Evolutionary conservation across 2,797 vertebrate genomes (phyloP).

Genomic region (Neosilurus mollespiculum): DNA sequence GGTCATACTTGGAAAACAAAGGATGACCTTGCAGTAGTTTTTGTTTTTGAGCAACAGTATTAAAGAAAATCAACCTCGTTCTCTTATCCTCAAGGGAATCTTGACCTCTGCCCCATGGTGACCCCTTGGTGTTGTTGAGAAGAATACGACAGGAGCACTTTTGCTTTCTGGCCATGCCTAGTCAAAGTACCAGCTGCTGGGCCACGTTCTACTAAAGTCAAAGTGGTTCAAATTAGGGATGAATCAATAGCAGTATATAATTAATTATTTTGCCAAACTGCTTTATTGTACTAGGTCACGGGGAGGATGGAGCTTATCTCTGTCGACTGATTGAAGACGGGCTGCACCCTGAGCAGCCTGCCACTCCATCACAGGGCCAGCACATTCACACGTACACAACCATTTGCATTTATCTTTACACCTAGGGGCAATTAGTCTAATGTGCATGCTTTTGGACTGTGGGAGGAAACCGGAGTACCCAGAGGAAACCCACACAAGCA

Average conservation of each 20-base stretch:
- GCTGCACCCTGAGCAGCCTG: too few relatives aligned
- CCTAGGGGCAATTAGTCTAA: too few relatives aligned
- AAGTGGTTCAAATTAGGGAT: background rate
- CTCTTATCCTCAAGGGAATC: conserved; percentile 22
- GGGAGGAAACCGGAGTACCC: too few relatives aligned
- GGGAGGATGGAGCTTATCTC: too few relatives aligned
- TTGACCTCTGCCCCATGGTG: background rate
- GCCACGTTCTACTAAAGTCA: background rate
- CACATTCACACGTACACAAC: too few relatives aligned
- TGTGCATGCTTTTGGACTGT: too few relatives aligned
- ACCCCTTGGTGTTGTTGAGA: background rate
- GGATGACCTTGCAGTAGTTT: conserved; percentile 53
- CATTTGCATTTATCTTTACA: too few relatives aligned
- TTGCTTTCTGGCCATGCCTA: background rate
- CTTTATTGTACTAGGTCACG: too few relatives aligned
- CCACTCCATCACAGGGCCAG: too few relatives aligned
- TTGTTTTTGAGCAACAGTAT: background rate
- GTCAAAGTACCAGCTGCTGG: background rate
- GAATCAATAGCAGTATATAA: background rate
- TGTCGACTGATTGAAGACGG: too few relatives aligned
- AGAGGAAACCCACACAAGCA: too few relatives aligned
- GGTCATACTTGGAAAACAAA: conserved; percentile 53
- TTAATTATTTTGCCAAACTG: too few relatives aligned
- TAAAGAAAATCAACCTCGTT: conserved; percentile 20
- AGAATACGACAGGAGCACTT: background rate